Base-by-base conservation (phyloP, 2,888 invertebrate species). In the Agrilus mali region DNA sequence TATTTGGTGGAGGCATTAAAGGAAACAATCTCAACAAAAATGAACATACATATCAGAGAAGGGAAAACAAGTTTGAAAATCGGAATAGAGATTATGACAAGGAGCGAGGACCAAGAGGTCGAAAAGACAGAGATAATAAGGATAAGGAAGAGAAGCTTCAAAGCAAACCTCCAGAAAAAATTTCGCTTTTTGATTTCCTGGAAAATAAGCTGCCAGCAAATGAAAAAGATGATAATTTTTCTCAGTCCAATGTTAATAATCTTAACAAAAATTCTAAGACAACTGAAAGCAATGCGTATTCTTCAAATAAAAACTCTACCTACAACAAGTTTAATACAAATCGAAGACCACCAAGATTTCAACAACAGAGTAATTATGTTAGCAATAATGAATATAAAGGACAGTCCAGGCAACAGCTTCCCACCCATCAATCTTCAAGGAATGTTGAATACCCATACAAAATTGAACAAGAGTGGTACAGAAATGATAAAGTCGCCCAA, bases 121-220 rank as follows among this genome's bases (percentile, higher is more conserved):
- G 46, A 37, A 46, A 45, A 14, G 51, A 51, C 20, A 36, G 50
- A 6, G 49, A 50, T 14, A 45, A 42, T 33, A 51, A 47, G 33
- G 47, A 46, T 20, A 46, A 42, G 33, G 36, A 31, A 32, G 77
- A 78, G 46, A 73, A 73, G 40, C 69, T 72, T 31, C 71, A 71
- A 2, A 73, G 78, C 7, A 87, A 86, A 63, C 87, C 88, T 1
- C 80, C 84, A 10, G 82, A 82, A 36, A 83, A 82, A 66, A 80
- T 87, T 2, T 86, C 85, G 0, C 66, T 88, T 3, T 88, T 87
- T 63, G 85, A 86, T 62, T 88, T 86, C 60, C 71, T 88, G 7
- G 86, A 87, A 60, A 80, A 85, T 55, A 88, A 87, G 67, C 66
- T 88, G 37, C 81, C 81, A 36, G 67, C 65, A n/a, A 63, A 45